Percentiles rank a stretch among this genome's conserved stretches.
Evolutionary conservation across 2,113 vertebrate genomes (phyloP).

Genomic region (Terrapene triunguis): DNA sequence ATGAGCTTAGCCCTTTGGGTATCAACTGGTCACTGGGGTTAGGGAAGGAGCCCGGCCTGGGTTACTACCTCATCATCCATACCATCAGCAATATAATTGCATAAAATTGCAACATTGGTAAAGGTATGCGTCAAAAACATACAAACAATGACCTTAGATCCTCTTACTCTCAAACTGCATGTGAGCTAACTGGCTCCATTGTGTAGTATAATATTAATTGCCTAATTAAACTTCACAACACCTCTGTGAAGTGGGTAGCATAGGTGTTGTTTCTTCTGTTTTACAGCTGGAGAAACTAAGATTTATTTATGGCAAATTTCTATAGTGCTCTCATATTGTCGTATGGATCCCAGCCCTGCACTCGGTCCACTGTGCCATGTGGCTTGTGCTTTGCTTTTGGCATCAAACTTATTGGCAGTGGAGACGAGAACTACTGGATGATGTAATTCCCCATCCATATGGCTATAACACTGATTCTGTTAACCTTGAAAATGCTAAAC

Average conservation of each 20-base stretch:
- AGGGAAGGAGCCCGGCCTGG: slow-evolving; percentile 21
- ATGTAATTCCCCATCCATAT: slow-evolving; percentile 70
- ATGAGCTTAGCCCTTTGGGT: slow-evolving; percentile 6
- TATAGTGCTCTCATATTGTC: rapidly evolving
- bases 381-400: slow-evolving; percentile 39
- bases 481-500: slow-evolving; percentile 68
- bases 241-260: not conserved
- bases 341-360: not conserved
- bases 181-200: slow-evolving; percentile 31
- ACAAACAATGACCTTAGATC: not conserved
- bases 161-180: slow-evolving; percentile 30
- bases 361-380: not conserved
- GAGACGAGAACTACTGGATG: slow-evolving; percentile 25
- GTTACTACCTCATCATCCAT: slow-evolving; percentile 38
- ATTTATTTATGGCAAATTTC: not conserved
- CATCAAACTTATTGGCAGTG: slow-evolving; percentile 56
- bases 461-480: slow-evolving; percentile 35
- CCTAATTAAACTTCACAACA: slow-evolving; percentile 36
- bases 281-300: not conserved
- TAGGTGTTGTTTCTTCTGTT: not conserved
- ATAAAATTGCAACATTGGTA: slow-evolving; percentile 66
- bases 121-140: slow-evolving; percentile 45
- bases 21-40: slow-evolving; percentile 46
- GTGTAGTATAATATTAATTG: not conserved
- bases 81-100: slow-evolving; percentile 1